Evolutionary conservation across 2,113 vertebrate species (phyloP), one percentile per base, ranked within the genome.

Genomic region (Anhinga rufa): DNA sequence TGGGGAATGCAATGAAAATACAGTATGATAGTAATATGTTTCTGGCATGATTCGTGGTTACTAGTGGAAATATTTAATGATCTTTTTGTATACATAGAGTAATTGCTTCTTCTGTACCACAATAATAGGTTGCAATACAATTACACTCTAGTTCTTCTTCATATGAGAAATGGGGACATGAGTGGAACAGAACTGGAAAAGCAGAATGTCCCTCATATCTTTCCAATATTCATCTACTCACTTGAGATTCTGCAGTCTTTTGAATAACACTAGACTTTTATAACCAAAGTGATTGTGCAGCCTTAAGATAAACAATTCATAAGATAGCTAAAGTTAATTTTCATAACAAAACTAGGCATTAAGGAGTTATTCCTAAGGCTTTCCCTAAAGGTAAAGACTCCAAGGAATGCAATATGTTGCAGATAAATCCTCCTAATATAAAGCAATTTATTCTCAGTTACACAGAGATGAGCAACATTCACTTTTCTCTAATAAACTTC

Each of bases 241-340:
- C 95, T 94, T 91, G 95, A 97, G 94, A 94, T 66, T 96, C 82
- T 82, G 14, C 69, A 81, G 84, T 88, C 92, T 95, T 96, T 95
- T 95, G 94, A 93, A 93, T 94, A 90, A 92, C 71, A 82, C 74
- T 29, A 91, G 91, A 74, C 75, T 92, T 93, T 90, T 86, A 90
- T 96, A 94, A 90, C 95, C 94, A 91, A 78, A 91, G 49, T 78
- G 69, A 86, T 88, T 88, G 89, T 95, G 85, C 82, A 95, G 60
- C 40, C 51, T 94, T 95, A 93, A 96, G 96, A 97, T 97, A 96
- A 97, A 95, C 94, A 96, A 95, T 96, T 96, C 80, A 76, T 96
- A 92, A 88, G 96, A 88, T 71, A 97, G 89, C 88, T 95, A 40
- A 94, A 94, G 87, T 96, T 96, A 88, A 96, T 97, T 97, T 97